Conservation (phyloP, 2,888 invertebrate species). For the Rhamphomyia laevipes region DNA sequence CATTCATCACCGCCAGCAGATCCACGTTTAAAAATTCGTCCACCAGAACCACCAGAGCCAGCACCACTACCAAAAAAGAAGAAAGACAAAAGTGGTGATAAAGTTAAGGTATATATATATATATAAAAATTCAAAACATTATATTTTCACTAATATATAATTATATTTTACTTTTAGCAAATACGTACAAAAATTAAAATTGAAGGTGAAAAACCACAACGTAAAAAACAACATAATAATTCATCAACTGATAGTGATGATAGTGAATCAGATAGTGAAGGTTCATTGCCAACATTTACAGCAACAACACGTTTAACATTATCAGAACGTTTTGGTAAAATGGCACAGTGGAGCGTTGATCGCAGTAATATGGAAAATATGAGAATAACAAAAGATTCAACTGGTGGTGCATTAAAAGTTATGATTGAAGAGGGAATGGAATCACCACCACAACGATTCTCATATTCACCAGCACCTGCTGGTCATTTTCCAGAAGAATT, state of each 20-base stretch:
- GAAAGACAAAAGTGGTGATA: constrained; percentile 37
- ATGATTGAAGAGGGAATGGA: constrained; percentile 57
- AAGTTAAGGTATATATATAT: constrained; percentile 23
- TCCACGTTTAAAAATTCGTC: constrained; percentile 43
- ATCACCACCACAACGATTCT: constrained; percentile 44
- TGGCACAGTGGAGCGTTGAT: constrained; percentile 84
- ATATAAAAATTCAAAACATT: background rate
- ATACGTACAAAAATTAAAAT: constrained; percentile 36
- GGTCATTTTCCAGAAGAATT: constrained; percentile 73
- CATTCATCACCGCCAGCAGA: constrained; percentile 43
- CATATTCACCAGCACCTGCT: constrained; percentile 52
- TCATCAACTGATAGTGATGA: constrained; percentile 50
- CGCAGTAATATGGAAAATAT: constrained; percentile 73
- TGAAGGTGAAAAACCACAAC: constrained; percentile 39
- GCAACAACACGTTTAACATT: constrained; percentile 57
- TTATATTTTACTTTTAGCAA: constrained; percentile 17
- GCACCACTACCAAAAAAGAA: constrained; percentile 31
- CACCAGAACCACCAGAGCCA: constrained; percentile 44
- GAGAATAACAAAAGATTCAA: constrained; percentile 69
- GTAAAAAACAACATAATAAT: constrained; percentile 17
- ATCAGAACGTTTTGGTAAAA: constrained; percentile 81
- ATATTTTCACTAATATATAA: too few relatives aligned
- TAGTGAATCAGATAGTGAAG: constrained; percentile 43
- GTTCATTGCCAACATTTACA: constrained; percentile 48
- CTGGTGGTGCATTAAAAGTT: constrained; percentile 62